phyloP scores from a whole-genome alignment of 2,797 vertebrate species.

The Leptatherina wallacei region DNA sequence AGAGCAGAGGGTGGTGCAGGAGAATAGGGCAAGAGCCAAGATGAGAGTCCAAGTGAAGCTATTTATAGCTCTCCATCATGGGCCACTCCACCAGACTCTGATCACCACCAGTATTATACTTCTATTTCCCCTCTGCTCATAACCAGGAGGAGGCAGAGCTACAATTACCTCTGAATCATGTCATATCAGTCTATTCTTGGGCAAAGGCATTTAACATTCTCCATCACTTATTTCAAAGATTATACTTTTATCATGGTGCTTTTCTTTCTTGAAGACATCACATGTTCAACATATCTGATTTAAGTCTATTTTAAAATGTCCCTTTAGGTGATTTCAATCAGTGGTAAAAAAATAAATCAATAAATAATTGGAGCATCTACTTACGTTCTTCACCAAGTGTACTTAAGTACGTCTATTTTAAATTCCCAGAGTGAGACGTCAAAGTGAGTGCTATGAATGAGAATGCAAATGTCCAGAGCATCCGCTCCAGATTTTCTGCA shows the following conservation, averaged over 20 bases:
- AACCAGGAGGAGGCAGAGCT: conserved; percentile 58
- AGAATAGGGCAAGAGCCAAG: conserved; percentile 74
- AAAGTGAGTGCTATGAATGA: too few species aligned
- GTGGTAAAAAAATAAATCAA: background rate
- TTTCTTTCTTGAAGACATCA: conserved; percentile 10
- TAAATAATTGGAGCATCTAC: too few species aligned
- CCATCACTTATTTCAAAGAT: conserved; percentile 19
- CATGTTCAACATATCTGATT: conserved; percentile 16
- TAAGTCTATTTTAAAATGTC: background rate
- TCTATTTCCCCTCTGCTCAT: conserved; percentile 72
- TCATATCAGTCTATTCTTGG: conserved; percentile 60
- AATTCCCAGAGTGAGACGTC: too few species aligned
- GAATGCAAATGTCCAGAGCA: too few species aligned
- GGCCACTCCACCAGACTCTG: conserved; percentile 69
- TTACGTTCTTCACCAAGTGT: too few species aligned
- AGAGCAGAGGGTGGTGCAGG: conserved; percentile 74
- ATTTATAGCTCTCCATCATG: conserved; percentile 78
- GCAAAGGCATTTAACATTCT: conserved; percentile 21
- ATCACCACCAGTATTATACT: conserved; percentile 71
- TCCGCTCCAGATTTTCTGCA: too few species aligned
- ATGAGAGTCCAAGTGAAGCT: conserved; percentile 77
- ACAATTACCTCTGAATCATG: conserved; percentile 62
- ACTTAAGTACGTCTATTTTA: too few species aligned
- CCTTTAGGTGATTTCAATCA: background rate
- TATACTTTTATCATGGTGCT: conserved; percentile 18